Base-by-base conservation (phyloP, 2,888 invertebrate species). In the Drosophila siamana region DNA sequence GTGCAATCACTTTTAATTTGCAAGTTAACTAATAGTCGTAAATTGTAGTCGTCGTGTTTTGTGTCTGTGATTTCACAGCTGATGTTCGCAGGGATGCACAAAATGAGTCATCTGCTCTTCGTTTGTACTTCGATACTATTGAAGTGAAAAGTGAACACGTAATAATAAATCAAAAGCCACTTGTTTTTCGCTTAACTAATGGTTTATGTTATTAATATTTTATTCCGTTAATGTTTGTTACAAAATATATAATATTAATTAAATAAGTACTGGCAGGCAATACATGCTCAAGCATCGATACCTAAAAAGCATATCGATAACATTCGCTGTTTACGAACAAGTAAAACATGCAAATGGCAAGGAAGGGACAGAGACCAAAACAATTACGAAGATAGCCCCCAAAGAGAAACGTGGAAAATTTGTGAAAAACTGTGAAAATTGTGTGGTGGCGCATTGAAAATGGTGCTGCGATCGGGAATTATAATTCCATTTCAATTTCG, bases 401-500 rank as follows among this genome's bases (percentile, higher is more conserved):
- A 86, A 86, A 86, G 69, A 28, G 40, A 72, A 80, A 79, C 77
- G 88, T 88, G 72, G 64, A 85, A 84, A 88, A 82, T 83, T 83
- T 69, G 82, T 83, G 88, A 88, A 83, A 83, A 88, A 65, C 83
- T 88, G 86, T 80, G 71, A 86, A 88, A 87, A 82, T 77, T 74
- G 78, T 72, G 78, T 76, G 74, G 75, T 75, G 74, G 74, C 88
- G 76, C 80, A 76, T 81, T 71, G 70, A 90, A 85, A 80, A 91
- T 91, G 91, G 86, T 88, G 74, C 79, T 91, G 74, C 90, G 90
- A 57, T 88, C 90, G 68, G 85, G 91, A 52, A 88, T 87, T 59
- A 91, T 91, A 68, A 86, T 91, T 70, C 91, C 91, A 65, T 91
- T 91, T 90, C 90, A 90, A 82, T 91, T 88, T 79, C 89, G 91